These are phyloP conservation scores for Numenius arquata DNA, from an alignment of 2,113 vertebrate species.

Conservation along the genomic window DNA sequence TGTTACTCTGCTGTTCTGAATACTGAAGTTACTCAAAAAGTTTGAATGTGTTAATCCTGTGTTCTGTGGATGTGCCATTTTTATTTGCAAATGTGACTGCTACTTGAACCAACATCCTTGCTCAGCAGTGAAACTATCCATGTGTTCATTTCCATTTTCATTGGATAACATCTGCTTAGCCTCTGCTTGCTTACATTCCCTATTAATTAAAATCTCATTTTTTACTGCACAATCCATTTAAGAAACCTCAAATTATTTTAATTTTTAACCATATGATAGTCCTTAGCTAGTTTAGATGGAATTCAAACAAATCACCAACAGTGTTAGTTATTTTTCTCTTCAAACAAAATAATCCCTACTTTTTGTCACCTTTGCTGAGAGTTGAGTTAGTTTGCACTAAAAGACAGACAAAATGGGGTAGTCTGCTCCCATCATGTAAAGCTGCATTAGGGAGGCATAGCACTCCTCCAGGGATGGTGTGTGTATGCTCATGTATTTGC, in stretches of 20 bases:
- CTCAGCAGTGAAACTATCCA: neutral
- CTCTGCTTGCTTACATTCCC: neutral
- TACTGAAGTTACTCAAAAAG: neutral
- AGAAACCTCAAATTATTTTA: neutral
- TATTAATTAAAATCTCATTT: neutral
- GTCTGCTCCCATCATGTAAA: fast-evolving
- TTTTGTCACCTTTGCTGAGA: neutral
- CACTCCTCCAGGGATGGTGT: neutral
- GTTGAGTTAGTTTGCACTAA: neutral
- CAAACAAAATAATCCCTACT: neutral
- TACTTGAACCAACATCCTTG: neutral
- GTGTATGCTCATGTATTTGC: fast-evolving
- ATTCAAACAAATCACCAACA: neutral
- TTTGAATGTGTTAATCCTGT: neutral
- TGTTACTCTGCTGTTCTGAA: neutral
- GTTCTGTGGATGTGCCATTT: neutral
- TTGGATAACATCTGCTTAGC: neutral
- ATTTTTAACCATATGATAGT: neutral
- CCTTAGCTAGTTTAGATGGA: neutral
- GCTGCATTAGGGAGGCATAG: fast-evolving
- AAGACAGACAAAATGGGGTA: neutral
- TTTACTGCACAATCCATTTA: neutral
- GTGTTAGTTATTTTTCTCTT: neutral
- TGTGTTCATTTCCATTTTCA: neutral
- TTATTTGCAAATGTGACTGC: neutral